Evolutionary conservation across 1,140 invertebrate genomes (phyloP), one percentile per base, ranked within the genome.

Genomic region (Aphis gossypii): DNA sequence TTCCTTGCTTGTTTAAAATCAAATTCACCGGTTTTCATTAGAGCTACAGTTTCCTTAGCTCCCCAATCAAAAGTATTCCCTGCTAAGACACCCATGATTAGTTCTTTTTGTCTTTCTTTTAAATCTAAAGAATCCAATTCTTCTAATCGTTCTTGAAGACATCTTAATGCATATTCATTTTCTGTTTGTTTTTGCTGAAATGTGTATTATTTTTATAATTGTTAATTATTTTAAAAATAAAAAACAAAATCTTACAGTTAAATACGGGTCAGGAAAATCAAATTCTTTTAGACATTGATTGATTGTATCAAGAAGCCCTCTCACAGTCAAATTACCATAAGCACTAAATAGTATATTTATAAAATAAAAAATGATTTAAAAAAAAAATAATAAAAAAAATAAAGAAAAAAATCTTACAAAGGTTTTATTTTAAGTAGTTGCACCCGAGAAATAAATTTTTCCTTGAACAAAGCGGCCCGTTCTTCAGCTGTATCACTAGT

Each of bases 61-160:
- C 98, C 98, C 98, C 98, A 99, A 95, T 99, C 99, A 96, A 99
- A 99, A 95, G 99, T 98, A 96, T 99, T 99, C 44, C 98, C 98
- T 94, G 96, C 96, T 68, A 98, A 95, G 83, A 97, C 95, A 30
- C 97, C 96, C 82, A 95, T 95, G 56, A 96, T 95, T 30, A 97
- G 94, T 92, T 96, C 95, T 94, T 96, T 95, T 94, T 96, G 96
- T 94, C 96, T 96, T 88, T 96, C 95, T n/a, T 95, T 94, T 90
- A 95, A 95, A 60, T 95, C 94, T 91, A 97, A 94, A 25, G 95
- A 94, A 94, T 97, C 97, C 11, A 97, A 94, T 54, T 95, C 94
- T 38, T 95, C 94, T 88, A 97, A 94, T 93, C 96, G 95, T 18
- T 95, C 94, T 92, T 95, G 94, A 5, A 97, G 95, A 91, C 95